Evolutionary conservation across 2,888 invertebrate species (phyloP).

Genomic region (Sinelater perroti): DNA sequence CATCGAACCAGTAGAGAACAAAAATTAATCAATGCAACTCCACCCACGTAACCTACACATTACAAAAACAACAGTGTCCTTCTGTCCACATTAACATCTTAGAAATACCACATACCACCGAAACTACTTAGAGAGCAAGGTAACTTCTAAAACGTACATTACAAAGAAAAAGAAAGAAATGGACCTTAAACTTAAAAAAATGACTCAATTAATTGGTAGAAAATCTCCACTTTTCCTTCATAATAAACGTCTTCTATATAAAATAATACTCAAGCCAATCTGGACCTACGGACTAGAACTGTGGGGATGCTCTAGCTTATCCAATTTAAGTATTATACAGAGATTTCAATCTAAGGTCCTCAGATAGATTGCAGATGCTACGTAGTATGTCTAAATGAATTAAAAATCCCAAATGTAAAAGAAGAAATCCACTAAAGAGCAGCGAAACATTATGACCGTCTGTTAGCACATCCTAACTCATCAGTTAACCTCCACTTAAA

Average conservation of each 20-base stretch:
- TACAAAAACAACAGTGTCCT: background rate
- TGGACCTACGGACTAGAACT: constrained; percentile 36
- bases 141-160: background rate
- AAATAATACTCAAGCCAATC: constrained; percentile 30
- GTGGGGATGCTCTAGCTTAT: constrained; percentile 23
- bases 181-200: constrained; percentile 23
- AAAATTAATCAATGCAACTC: background rate
- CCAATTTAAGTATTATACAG: background rate
- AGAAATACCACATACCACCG: background rate
- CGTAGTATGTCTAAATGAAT: background rate
- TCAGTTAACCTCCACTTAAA: no score
- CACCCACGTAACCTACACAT: background rate
- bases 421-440: no score
- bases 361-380: background rate
- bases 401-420: background rate
- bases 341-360: background rate
- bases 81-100: background rate
- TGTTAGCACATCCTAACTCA: no score
- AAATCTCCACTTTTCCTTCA: constrained; percentile 30
- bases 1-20: background rate
- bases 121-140: background rate
- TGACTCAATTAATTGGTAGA: constrained; percentile 30
- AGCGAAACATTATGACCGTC: no score
- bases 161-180: constrained; percentile 29
- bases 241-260: constrained; percentile 30